phyloP scores from a whole-genome alignment of 2,797 vertebrate genomes.

The Falco novaeseelandiae region DNA sequence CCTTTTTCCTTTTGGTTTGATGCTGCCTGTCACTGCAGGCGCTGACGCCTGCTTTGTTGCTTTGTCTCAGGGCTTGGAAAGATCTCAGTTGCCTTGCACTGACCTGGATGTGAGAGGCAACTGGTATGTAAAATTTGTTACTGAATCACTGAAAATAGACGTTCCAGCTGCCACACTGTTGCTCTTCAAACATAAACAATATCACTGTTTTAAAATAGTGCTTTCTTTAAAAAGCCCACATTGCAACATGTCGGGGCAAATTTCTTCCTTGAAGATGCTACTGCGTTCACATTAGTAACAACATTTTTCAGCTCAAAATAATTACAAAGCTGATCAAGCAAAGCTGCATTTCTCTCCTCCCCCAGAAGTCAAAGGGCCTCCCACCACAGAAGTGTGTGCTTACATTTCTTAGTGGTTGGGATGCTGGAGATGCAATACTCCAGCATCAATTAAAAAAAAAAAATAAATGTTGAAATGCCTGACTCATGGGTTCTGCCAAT shows the following conservation, averaged over 20 bases:
- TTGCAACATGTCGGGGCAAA: background rate
- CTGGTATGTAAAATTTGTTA: background rate
- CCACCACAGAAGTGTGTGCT: background rate
- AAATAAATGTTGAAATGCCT: background rate
- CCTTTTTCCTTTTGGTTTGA: background rate
- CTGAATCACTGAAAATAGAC: background rate
- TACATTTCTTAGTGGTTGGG: accelerated
- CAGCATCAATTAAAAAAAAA: no score
- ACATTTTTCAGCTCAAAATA: background rate
- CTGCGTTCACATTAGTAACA: background rate
- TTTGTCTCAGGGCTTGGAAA: background rate
- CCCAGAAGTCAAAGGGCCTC: background rate
- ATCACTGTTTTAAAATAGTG: background rate
- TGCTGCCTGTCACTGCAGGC: background rate
- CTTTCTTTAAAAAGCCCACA: background rate
- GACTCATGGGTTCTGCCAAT: background rate
- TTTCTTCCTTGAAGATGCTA: background rate
- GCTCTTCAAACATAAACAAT: background rate
- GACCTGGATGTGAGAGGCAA: background rate
- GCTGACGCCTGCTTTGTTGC: background rate
- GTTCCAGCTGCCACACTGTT: background rate
- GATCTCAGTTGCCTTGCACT: background rate
- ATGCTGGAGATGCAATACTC: background rate
- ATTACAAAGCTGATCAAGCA: background rate
- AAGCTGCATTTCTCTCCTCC: background rate